Conservation (phyloP, 2,113 vertebrate genomes). For the Elanoides forficatus region DNA sequence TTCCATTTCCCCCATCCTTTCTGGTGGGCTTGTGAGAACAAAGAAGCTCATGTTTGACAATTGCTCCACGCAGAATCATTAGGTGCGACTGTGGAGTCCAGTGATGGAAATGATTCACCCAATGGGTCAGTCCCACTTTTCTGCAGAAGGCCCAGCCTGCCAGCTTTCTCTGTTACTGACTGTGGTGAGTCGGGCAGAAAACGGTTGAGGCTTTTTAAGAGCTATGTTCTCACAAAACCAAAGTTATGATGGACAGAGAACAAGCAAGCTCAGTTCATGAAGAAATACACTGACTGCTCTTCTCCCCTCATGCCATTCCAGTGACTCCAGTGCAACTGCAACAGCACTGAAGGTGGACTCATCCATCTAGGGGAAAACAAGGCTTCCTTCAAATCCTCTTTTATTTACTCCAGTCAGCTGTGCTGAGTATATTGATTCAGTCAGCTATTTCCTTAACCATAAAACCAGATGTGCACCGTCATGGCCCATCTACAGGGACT, state of each 20-base stretch:
- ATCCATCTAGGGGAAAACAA: constrained; percentile 11
- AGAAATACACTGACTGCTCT: neutral
- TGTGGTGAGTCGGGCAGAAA: neutral
- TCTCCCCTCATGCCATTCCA: neutral
- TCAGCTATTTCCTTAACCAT: constrained; percentile 47
- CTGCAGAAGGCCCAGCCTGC: neutral
- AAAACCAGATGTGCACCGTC: constrained; percentile 60
- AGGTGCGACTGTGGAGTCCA: neutral
- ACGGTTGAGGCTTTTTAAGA: rapidly evolving
- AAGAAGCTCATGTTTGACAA: neutral
- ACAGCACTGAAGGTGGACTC: neutral
- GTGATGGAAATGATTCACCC: neutral
- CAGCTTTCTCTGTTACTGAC: neutral
- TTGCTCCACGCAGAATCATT: neutral
- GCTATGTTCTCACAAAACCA: neutral
- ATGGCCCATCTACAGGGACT: constrained; percentile 56
- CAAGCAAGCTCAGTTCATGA: neutral
- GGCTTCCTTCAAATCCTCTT: constrained; percentile 13
- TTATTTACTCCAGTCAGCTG: constrained; percentile 63
- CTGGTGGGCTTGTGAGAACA: neutral
- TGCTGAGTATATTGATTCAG: constrained; percentile 24
- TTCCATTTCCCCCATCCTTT: neutral
- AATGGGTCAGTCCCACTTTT: neutral
- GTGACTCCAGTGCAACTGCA: neutral
- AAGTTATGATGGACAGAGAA: neutral